Evolutionary conservation across 2,113 vertebrate genomes (phyloP).

Genomic region (Australoheros scitulus): DNA sequence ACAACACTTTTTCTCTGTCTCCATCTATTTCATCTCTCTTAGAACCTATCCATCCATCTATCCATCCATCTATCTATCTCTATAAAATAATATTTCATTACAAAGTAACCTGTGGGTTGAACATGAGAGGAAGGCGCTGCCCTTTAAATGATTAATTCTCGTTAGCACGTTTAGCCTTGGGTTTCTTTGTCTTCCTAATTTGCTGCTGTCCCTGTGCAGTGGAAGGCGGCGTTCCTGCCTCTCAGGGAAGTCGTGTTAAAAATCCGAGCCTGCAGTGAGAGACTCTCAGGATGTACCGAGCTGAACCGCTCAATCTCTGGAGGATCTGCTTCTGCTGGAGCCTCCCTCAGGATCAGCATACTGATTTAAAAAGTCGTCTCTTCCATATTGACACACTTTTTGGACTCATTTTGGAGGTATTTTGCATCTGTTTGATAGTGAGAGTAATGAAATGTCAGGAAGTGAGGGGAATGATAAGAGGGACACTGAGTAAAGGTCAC

Average conservation of each 20-base stretch:
- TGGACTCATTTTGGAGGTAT: not conserved
- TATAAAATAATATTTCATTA: not conserved
- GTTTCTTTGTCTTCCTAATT: slow-evolving; percentile 72
- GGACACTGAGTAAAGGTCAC: not conserved
- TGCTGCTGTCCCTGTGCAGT: slow-evolving; percentile 37
- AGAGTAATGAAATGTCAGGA: not conserved
- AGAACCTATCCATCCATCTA: too few relatives aligned
- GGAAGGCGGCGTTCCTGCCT: slow-evolving; percentile 43
- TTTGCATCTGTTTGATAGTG: not conserved
- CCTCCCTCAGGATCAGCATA: slow-evolving; percentile 27
- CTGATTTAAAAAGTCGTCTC: slow-evolving; percentile 23
- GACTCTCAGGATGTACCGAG: slow-evolving; percentile 41
- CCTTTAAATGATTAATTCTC: slow-evolving; percentile 59
- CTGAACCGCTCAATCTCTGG: slow-evolving; percentile 32
- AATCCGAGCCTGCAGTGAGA: slow-evolving; percentile 34
- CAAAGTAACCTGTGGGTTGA: not conserved
- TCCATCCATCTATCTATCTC: not conserved
- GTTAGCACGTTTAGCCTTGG: slow-evolving; percentile 53
- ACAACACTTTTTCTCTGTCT: not conserved
- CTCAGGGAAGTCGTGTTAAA: slow-evolving; percentile 44
- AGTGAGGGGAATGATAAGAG: not conserved
- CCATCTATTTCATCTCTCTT: not conserved
- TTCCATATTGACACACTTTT: not conserved
- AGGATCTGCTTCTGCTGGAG: slow-evolving; percentile 27
- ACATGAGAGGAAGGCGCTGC: slow-evolving; percentile 9